Conservation (phyloP, 53 echinoderm and acorn worm species). For the Henricia sp. region DNA sequence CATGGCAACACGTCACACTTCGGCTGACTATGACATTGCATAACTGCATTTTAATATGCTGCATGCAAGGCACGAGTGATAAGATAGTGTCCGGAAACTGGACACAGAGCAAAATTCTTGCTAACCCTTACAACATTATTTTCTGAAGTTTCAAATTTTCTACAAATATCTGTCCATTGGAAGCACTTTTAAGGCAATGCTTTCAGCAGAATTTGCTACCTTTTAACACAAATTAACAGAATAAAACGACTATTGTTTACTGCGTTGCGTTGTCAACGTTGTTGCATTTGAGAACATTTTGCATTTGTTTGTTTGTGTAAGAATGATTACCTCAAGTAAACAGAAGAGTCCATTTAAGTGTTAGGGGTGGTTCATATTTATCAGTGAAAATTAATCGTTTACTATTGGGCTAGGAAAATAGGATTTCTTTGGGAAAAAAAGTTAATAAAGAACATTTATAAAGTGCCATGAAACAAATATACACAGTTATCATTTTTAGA, state of each 20-base stretch:
- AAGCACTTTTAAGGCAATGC: background rate
- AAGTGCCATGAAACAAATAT: too few species aligned
- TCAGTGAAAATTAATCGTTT: too few species aligned
- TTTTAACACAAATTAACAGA: background rate
- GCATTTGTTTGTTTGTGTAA: background rate
- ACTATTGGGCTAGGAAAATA: too few species aligned
- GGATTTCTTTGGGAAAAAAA: too few species aligned
- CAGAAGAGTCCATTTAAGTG: background rate
- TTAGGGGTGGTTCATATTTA: background rate
- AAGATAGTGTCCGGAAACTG: slow-evolving; percentile 19
- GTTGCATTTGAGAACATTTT: background rate
- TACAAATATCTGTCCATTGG: background rate
- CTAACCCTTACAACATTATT: background rate
- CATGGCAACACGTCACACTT: background rate
- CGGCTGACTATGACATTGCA: background rate
- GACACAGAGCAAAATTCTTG: background rate
- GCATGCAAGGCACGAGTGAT: background rate
- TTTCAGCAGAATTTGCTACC: too few species aligned
- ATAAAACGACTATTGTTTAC: slow-evolving; percentile 4
- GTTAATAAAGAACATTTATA: too few species aligned
- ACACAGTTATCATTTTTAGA: too few species aligned
- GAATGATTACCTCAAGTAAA: background rate
- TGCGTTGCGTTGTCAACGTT: slow-evolving; percentile 24
- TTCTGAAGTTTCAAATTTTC: background rate
- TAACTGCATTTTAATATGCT: too few species aligned